Base-by-base conservation (phyloP, 2,888 invertebrate genomes). In the Orthosia gothica region DNA sequence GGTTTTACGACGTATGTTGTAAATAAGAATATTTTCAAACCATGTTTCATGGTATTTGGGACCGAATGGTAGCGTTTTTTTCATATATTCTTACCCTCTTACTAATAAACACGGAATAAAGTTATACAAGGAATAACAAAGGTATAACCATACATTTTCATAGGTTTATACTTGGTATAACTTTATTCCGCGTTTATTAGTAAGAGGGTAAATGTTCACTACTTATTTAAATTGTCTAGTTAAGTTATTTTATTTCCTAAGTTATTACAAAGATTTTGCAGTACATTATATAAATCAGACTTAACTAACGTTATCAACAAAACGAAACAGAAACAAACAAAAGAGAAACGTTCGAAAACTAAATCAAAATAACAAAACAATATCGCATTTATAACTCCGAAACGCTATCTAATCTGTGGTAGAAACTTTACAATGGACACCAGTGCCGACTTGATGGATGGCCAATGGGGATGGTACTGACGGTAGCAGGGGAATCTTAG, bases 381-480 rank as follows among this genome's bases (percentile, higher is more conserved):
- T 72, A 77, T 79, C 74, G 78, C 73, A 78, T 83, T 84, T 86
- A 86, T 87, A 83, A 89, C 87, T 88, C 82, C 67, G 76, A 84
- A 85, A 75, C 83, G 80, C 67, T 87, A 83, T 87, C 83, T 87
- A 87, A 90, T 89, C 89, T 83, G 81, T 71, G 78, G 80, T 71
- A 76, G 82, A 88, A 76, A 90, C 85, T 90, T 91, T 87, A 84
- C 86, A 85, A 85, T 85, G 82, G 86, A 83, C 85, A 82, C 87
- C 84, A 84, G 85, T 86, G 85, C 81, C 87, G 79, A 81, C 74
- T 77, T 91, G 91, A 92, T 92, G 89, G 91, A 92, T 92, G 85
- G 91, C 88, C 90, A 76, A 79, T 74, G 87, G 90, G 90, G 89
- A 89, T 89, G 88, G 81, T 75, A 73, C 76, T 87, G 90, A 91